Evolutionary conservation across 2,888 invertebrate genomes (phyloP).

Genomic region (Suillia variegata): DNA sequence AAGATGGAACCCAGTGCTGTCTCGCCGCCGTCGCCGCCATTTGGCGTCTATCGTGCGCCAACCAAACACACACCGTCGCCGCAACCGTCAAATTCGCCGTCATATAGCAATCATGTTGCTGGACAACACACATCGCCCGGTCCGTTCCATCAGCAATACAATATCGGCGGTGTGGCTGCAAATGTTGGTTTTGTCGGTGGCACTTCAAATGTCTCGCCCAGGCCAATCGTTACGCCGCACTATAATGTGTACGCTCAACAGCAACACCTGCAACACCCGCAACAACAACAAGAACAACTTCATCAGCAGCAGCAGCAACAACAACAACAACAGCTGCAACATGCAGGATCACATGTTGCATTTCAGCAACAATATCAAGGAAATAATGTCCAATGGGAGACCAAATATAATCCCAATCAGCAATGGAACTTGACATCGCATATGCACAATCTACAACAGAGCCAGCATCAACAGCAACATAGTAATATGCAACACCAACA

Average conservation of each 20-base stretch:
- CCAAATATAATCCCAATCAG: slow-evolving; percentile 50
- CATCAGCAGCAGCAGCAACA: slow-evolving; percentile 36
- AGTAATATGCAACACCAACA: slow-evolving; percentile 31
- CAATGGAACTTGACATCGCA: too few species aligned
- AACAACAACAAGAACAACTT: slow-evolving; percentile 34
- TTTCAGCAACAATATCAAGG: slow-evolving; percentile 25
- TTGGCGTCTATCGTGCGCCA: slow-evolving; percentile 48
- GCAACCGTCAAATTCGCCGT: slow-evolving; percentile 55
- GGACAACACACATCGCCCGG: too few species aligned
- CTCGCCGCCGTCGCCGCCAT: slow-evolving; percentile 56
- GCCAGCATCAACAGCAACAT: too few species aligned
- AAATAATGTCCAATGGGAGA: slow-evolving; percentile 34
- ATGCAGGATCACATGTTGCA: slow-evolving; percentile 24
- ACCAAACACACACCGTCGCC: slow-evolving; percentile 58
- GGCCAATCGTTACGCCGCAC: neutral
- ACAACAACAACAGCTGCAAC: slow-evolving; percentile 35
- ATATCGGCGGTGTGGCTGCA: neutral
- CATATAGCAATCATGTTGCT: slow-evolving; percentile 51
- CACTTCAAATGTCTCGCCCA: neutral
- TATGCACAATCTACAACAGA: slow-evolving; percentile 44
- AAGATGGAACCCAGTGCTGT: slow-evolving; percentile 60
- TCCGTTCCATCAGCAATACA: neutral
- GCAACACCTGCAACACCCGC: slow-evolving; percentile 35
- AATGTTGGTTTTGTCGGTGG: slow-evolving; percentile 33
- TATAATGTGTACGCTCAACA: slow-evolving; percentile 33